Evolutionary conservation across 2,888 invertebrate species (phyloP), one percentile per base, ranked within the genome.

Genomic region (Drosophila meridionalis): DNA sequence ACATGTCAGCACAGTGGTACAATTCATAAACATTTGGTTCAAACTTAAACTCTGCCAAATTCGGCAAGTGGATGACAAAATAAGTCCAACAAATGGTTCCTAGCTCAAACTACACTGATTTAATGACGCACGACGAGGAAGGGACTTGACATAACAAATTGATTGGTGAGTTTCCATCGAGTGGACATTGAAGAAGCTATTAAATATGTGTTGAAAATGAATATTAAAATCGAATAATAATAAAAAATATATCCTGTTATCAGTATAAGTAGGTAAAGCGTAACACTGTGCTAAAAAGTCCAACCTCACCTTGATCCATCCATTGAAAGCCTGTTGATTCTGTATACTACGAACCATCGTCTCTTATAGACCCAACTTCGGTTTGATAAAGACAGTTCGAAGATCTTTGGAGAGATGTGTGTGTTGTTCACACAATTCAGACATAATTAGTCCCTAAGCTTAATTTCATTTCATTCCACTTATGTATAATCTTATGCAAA

Each of bases 1-100:
- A 80, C 82, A 69, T 87, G 87, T 89, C 87, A 83, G 82, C 76
- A 87, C 87, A 85, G 87, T 87, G 89, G 86, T 61, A 32, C 69
- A 68, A 82, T 67, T 71, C 52, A 57, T 32, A 56, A 57, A 69
- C 64, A 66, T 74, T 56, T 57, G 47, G 65, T 34, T 30, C 40
- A 69, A 76, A 78, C 61, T 53, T 50, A 43, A 71, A 62, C 48
- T 30, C 52, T 43, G 34, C 48, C 57, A 9, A 9, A 20, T 26
- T 47, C 36, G 56, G 38, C 56, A 57, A 57, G 26, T 52, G 56
- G 59, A 74, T 62, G 66, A 42, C 73, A 6, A 59, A 64, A 32
- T 11, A 79, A 65, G 72, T 61, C 75, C 70, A 61, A 86, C 76
- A 61, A 72, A 87, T 85, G 85, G 87, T 87, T 87, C 87, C 87